Base-by-base conservation (phyloP, 2,113 vertebrate species). In the Tretioscincus oriximinensis region DNA sequence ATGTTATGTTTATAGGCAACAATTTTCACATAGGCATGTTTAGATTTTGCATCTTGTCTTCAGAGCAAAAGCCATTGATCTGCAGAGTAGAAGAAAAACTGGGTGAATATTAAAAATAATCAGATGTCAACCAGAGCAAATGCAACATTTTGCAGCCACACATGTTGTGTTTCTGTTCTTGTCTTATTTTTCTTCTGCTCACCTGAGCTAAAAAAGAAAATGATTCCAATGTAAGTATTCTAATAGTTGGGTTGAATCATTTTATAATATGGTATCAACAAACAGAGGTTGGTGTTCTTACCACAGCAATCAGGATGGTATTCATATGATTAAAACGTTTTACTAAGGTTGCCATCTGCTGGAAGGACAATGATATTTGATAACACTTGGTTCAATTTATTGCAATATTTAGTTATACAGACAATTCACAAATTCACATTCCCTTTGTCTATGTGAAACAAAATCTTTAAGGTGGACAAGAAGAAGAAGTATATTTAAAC, bases 301-400 rank as follows among this genome's bases (percentile, higher is more conserved):
- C 41, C 60, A 51, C 22, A 78, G 1, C 63, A 41, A 0, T 49
- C 47, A n/a, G 54, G 78, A 81, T 8, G n/a, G 31, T 73, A 12
- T 79, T 51, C 28, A 45, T 16, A 81, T 9, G 78, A 85, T 84
- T 75, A 65, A 70, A 84, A 83, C 68, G 26, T 73, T 79, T 94
- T 92, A 86, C 76, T 79, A 84, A 84, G 77, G 45, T 92, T 93
- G 95, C 95, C 95, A 93, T 91, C 95, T 96, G 86, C 87, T 93
- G 95, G 94, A 92, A 86, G 83, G 78, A 78, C 73, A 86, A 83
- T 77, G 91, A 65, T 85, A 67, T 80, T 82, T 80, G 79, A 8
- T 60, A 79, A 49, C 20, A 14, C 45, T 1, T 77, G 69, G 41
- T 9, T 5, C 20, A n/a, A 35, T 76, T 71, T 51, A 74, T 73